Evolutionary conservation across 2,113 vertebrate species (phyloP).

Genomic region (Mastomys natalensis): DNA sequence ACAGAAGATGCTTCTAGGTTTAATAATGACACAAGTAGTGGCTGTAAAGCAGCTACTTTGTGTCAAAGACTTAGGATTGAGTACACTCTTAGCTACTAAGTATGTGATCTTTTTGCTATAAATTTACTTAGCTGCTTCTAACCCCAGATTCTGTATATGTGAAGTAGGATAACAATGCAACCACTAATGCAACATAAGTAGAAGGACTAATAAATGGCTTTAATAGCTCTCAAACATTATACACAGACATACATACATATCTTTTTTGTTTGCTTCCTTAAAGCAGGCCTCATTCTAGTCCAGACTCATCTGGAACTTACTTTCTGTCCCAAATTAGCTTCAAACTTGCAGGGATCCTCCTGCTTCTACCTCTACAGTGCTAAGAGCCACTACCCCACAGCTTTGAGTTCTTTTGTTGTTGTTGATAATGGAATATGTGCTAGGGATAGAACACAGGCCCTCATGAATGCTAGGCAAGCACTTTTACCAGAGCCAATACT

Average conservation of each 20-base stretch:
- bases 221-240: conserved; percentile 20
- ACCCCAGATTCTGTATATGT: conserved; percentile 17
- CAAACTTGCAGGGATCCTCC: neutral
- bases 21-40: conserved; percentile 28
- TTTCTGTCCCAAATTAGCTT: neutral
- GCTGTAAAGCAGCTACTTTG: conserved; percentile 55
- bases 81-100: conserved; percentile 54
- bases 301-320: neutral
- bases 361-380: neutral
- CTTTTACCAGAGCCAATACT: neutral
- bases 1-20: conserved; percentile 23
- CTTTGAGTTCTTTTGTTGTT: neutral
- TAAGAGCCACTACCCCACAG: neutral
- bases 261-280: neutral
- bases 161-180: conserved; percentile 36
- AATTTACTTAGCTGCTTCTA: conserved; percentile 45
- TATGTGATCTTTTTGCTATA: conserved; percentile 21
- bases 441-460: neutral
- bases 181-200: conserved; percentile 33
- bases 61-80: conserved; percentile 48
- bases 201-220: conserved; percentile 43
- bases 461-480: neutral
- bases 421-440: neutral
- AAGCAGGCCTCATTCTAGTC: neutral
- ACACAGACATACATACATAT: neutral